A percentile compares a stretch with the other conserved stretches of the same genome.
Conservation (phyloP, 2,888 invertebrate genomes). For the Leptinotarsa juncta region DNA sequence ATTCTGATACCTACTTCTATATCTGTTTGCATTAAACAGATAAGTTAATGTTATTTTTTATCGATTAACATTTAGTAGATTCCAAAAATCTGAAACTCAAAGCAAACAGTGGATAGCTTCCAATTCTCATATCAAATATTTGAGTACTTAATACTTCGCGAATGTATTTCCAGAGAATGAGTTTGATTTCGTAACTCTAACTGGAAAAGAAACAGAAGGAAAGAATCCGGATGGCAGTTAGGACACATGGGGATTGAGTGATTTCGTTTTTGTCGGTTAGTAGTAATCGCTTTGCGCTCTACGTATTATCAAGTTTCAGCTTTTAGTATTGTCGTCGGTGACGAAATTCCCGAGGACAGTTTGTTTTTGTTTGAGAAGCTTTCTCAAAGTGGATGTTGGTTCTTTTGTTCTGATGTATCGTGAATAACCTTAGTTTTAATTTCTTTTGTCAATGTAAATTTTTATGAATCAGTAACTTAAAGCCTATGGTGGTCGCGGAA, state of each 20-base stretch:
- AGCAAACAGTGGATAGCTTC: not conserved
- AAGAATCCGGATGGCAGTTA: not conserved
- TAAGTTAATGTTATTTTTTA: no score
- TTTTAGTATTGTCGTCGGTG: conserved; percentile 10
- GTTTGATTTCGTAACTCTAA: not conserved
- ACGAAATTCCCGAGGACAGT: not conserved
- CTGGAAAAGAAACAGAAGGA: not conserved
- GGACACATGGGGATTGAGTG: conserved; percentile 21
- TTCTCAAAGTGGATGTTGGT: not conserved
- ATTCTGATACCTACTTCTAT: no score
- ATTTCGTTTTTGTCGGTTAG: conserved; percentile 21
- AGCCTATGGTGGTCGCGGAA: no score
- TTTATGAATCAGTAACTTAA: no score
- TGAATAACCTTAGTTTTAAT: not conserved
- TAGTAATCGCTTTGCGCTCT: conserved; percentile 15
- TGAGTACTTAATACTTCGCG: not conserved
- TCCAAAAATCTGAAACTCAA: not conserved
- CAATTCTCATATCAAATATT: conserved; percentile 9
- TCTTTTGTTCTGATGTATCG: not conserved
- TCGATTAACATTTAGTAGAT: not conserved
- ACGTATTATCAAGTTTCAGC: conserved; percentile 18
- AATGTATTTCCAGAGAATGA: conserved; percentile 7
- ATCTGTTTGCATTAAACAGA: no score
- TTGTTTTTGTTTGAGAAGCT: conserved; percentile 11
- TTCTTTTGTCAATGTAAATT: no score